Base-by-base conservation (phyloP, 2,797 vertebrate species). In the Notolepis coatsorum region DNA sequence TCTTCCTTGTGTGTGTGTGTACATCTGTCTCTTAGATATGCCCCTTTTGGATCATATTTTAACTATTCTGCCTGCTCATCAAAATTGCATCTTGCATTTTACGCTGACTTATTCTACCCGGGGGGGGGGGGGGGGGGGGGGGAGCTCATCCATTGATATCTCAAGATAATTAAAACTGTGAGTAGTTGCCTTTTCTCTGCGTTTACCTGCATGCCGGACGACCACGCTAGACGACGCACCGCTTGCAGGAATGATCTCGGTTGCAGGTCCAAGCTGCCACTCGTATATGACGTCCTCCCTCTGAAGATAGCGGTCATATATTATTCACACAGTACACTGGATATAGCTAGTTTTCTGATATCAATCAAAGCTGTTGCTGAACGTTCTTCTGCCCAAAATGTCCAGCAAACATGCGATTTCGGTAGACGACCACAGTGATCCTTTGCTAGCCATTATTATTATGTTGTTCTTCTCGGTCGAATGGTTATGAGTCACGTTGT, bases 131-230 rank as follows among this genome's bases (percentile, higher is more conserved):
- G n/a, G n/a, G n/a, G n/a, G n/a, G n/a, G n/a, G n/a, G n/a, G n/a
- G n/a, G n/a, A n/a, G n/a, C n/a, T n/a, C 17, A 37, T 23, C 24
- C 17, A 55, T 71, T 66, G 57, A 68, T 71, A 60, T n/a, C 47
- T 73, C 20, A 41, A 49, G 50, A 60, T 72, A 63, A 80, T 75
- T 75, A 61, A n/a, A 71, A 41, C 12, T 17, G 27, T 2, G 43
- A 71, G n/a, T 73, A 23, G 1, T 10, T 5, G 37, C 45, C 43
- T 28, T 43, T 41, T 24, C 65, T 65, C 55, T 43, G 75, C 73
- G 75, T 73, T 71, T 38, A 8, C 28, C 27, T 54, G 68, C 73
- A 3, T 74, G 82, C 68, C 69, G 0, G 20, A 61, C 60, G 20
- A 61, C 60, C 75, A 49, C 7, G 76, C 61, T 30, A 30, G 4